Evolutionary conservation across 2,113 vertebrate genomes (phyloP).

Genomic region (Jaculus jaculus): DNA sequence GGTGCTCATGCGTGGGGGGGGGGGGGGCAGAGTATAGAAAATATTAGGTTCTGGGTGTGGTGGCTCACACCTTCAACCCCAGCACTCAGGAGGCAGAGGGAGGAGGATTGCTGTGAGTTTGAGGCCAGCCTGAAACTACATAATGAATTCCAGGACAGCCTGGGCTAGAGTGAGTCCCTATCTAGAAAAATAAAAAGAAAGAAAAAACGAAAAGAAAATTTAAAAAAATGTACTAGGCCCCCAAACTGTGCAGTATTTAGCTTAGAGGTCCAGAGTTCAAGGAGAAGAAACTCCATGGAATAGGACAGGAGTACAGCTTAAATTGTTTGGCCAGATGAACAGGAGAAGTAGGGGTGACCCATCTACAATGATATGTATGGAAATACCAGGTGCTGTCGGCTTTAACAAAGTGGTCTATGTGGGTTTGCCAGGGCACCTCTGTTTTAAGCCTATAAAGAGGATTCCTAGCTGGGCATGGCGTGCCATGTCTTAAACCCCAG

Average conservation of each 20-base stretch:
- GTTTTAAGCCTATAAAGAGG: not conserved
- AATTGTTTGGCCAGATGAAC: slow-evolving; percentile 7
- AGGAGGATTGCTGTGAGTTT: too few species aligned
- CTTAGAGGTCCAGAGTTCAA: not conserved
- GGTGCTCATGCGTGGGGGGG: not conserved
- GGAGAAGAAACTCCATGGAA: not conserved
- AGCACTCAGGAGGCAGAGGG: too few species aligned
- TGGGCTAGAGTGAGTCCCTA: too few species aligned
- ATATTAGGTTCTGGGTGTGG: too few species aligned
- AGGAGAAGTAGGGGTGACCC: not conserved
- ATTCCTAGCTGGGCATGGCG: not conserved
- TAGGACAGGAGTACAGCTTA: not conserved
- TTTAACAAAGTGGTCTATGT: not conserved
- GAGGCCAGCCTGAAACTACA: too few species aligned
- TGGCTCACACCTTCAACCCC: too few species aligned
- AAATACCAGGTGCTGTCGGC: not conserved
- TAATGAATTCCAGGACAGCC: too few species aligned
- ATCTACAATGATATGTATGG: not conserved
- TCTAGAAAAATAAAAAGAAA: too few species aligned
- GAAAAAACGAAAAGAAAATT: too few species aligned
- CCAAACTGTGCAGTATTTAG: not conserved
- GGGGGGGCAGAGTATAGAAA: not conserved
- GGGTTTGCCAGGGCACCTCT: not conserved
- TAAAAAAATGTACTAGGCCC: not conserved
- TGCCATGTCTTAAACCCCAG: not conserved